These are phyloP conservation scores for Siniperca knerii DNA, from an alignment of 2,113 vertebrate genomes.

Conservation along the genomic window DNA sequence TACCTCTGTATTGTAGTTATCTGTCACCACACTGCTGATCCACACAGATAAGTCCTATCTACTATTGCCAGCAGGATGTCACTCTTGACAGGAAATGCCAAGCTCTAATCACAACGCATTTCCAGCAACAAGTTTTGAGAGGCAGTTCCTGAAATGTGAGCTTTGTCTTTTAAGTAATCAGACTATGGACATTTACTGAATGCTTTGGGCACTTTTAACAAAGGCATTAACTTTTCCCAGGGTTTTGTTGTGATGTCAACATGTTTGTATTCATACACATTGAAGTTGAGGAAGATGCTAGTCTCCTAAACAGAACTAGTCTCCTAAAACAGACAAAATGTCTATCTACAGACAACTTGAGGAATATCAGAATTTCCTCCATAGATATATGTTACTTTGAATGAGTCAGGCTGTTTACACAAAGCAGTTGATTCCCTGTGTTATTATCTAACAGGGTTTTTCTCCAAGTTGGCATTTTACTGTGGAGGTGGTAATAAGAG, in stretches of 20 bases:
- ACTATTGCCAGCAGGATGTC: constrained; percentile 29
- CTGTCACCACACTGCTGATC: not conserved
- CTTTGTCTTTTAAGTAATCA: not conserved
- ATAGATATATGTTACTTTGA: not conserved
- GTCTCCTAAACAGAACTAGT: not conserved
- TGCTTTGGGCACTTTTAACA: not conserved
- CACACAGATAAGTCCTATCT: constrained; percentile 9
- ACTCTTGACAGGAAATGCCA: constrained; percentile 42
- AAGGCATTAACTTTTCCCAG: not conserved
- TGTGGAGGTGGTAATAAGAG: constrained; percentile 5
- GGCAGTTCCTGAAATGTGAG: not conserved
- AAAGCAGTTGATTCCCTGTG: constrained; percentile 12
- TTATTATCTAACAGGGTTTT: constrained; percentile 14
- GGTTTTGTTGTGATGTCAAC: not conserved
- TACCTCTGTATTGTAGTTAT: not conserved
- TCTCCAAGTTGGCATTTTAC: constrained; percentile 31
- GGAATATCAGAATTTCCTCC: not conserved
- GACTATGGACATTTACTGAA: not conserved
- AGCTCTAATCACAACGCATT: constrained; percentile 18
- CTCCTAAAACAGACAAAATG: not conserved
- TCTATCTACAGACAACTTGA: not conserved
- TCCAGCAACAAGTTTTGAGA: not conserved
- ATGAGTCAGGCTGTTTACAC: constrained; percentile 24
- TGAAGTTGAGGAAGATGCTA: not conserved
- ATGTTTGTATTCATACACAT: not conserved